Conservation (phyloP, 2,888 invertebrate genomes). For the Gryllus longicercus region DNA sequence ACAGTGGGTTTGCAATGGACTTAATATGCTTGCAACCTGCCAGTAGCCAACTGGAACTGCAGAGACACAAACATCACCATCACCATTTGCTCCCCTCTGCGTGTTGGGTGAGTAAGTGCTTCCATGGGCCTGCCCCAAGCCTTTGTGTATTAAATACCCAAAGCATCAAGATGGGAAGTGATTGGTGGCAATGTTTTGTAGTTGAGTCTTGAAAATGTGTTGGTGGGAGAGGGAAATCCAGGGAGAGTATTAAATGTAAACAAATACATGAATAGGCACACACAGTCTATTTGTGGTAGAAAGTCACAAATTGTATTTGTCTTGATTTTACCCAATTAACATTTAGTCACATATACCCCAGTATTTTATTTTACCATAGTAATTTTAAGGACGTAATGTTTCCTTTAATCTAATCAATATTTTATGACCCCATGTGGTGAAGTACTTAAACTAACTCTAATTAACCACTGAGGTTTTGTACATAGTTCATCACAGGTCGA, state of each 20-base stretch:
- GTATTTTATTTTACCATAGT: conserved; percentile 29
- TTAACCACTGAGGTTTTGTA: conserved; percentile 23
- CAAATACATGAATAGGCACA: background rate
- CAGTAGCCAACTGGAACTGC: background rate
- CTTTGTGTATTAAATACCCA: conserved; percentile 12
- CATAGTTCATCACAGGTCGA: conserved; percentile 27
- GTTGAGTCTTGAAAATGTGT: background rate
- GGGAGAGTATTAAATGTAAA: background rate
- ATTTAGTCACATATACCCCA: conserved; percentile 23
- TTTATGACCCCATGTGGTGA: conserved; percentile 29
- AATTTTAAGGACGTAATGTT: conserved; percentile 20
- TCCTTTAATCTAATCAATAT: conserved; percentile 25
- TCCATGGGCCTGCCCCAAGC: background rate
- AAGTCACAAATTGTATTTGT: conserved; percentile 27
- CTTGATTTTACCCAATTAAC: conserved; percentile 9
- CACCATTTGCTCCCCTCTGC: conserved; percentile 10
- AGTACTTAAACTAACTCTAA: conserved; percentile 29
- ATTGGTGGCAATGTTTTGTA: conserved; percentile 20
- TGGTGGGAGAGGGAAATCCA: background rate
- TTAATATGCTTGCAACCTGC: background rate
- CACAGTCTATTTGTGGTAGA: background rate
- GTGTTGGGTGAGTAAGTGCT: conserved; percentile 17
- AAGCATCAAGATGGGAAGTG: conserved; percentile 11
- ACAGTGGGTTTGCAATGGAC: background rate
- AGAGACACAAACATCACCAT: conserved; percentile 17